These are phyloP conservation scores for Globia sparganii DNA, from an alignment of 2,888 invertebrate genomes.

Conservation along the genomic window DNA sequence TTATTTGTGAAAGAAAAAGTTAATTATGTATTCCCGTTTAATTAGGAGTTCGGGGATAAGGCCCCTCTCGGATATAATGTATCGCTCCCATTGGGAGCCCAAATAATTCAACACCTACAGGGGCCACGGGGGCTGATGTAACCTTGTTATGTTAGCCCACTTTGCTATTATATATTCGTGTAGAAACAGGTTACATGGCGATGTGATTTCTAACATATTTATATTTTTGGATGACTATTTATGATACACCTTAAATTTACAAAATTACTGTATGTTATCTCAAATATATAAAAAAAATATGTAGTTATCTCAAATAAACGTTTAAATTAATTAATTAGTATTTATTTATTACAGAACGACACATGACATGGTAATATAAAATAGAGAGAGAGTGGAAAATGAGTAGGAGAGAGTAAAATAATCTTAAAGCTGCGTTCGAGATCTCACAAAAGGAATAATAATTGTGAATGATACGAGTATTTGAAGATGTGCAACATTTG, in stretches of 20 bases:
- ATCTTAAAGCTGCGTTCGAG: too few relatives aligned
- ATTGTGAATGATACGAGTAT: background rate
- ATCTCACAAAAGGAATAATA: background rate
- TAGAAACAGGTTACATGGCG: background rate
- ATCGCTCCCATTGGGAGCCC: slow-evolving; percentile 44
- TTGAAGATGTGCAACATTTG: too few relatives aligned
- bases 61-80: slow-evolving; percentile 58
- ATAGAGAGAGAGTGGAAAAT: background rate
- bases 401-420: background rate
- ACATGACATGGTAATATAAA: background rate
- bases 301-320: background rate
- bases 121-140: slow-evolving; percentile 2
- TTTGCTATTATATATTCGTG: slow-evolving; percentile 6
- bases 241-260: background rate
- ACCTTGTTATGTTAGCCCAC: slow-evolving; percentile 30
- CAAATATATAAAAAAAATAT: background rate
- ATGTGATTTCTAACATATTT: background rate
- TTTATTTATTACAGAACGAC: background rate
- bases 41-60: slow-evolving; percentile 57
- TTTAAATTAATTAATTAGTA: background rate
- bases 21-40: slow-evolving; percentile 65
- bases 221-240: background rate
- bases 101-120: slow-evolving; percentile 60
- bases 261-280: background rate
- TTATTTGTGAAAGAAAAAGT: slow-evolving; percentile 60